Evolutionary conservation across 64 coral and sea anemone species (phyloP), one percentile per base, ranked within the genome.

Genomic region (Porites australiensis): DNA sequence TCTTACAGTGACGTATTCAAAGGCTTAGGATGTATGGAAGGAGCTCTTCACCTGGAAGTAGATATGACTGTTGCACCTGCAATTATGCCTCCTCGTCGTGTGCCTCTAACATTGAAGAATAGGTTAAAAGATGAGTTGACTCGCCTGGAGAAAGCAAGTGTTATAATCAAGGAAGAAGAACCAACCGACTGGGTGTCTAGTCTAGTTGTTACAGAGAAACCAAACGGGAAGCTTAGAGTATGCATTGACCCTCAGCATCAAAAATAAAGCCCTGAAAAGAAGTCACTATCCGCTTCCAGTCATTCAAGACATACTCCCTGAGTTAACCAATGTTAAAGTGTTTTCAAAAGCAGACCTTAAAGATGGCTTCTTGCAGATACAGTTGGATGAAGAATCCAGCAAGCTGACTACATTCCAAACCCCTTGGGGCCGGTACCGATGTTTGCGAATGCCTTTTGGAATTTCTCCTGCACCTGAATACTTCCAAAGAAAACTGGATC

Each of bases 201-300:
- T n/a, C 64, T 86, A 20, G 83, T 86, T 66, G 83, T 86, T 27
- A 72, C 62, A 70, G 83, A 86, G 65, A 86, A 86, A 86, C 64
- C 83, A 65, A 54, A 86, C 43, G 83, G 66, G 8, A 74, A 72
- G 47, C 64, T 83, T 3, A 3, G 77, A 23, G 50, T 37, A 19
- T 21, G 48, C 44, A 77, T 77, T 67, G 63, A 59, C n/a, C 54
- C 77, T 14, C 77, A 20, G n/a, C n/a, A n/a, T n/a, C n/a, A n/a
- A n/a, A n/a, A 92, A 92, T 22, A 86, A 85, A 59, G 71, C 90
- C 70, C 46, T 92, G 15, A 92, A 92, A 58, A 52, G 90, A 44
- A 92, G 79, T 57, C 72, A 92, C 53, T 92, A 92, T 54, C 90
- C 69, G 43, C 68, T 92, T 8, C 79, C 48, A 70, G 79, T 70